These are phyloP conservation scores for Ataeniobius toweri DNA, from an alignment of 2,797 vertebrate species.

Conservation along the genomic window DNA sequence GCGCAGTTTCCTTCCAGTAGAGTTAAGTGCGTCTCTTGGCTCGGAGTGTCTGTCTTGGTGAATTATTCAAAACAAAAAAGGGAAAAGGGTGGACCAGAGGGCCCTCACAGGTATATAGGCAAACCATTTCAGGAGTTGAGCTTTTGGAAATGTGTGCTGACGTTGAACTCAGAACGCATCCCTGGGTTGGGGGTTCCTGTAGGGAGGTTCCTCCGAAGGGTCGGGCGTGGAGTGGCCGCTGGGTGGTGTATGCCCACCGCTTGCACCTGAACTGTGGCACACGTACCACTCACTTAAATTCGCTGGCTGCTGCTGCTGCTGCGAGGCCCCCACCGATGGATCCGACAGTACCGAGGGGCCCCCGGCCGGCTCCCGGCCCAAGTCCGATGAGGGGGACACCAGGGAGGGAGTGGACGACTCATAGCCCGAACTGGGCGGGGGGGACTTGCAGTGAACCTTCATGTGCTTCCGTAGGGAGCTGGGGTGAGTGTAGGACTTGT, in stretches of 20 bases:
- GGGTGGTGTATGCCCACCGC: conserved; percentile 80
- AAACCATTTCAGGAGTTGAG: conserved; percentile 32
- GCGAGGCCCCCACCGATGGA: conserved; percentile 82
- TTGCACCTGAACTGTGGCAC: conserved; percentile 88
- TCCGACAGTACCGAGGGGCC: conserved; percentile 81
- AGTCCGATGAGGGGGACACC: conserved; percentile 92
- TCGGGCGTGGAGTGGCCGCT: conserved; percentile 81
- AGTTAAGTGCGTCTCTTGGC: conserved; percentile 55
- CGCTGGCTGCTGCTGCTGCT: conserved; percentile 71
- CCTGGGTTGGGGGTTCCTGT: conserved; percentile 78
- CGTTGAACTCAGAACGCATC: conserved; percentile 73
- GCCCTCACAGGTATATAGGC: conserved; percentile 52
- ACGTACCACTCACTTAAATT: conserved; percentile 98
- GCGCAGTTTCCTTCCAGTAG: conserved; percentile 45
- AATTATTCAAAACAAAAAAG: conserved; percentile 41
- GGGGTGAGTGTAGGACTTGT: conserved; percentile 98
- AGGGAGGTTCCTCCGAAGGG: conserved; percentile 74
- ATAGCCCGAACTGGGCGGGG: conserved; percentile 94
- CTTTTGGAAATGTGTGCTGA: background rate
- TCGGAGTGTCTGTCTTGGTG: conserved; percentile 51
- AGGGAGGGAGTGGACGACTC: conserved; percentile 93
- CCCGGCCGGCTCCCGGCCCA: conserved; percentile 84
- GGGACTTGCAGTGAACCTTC: conserved; percentile 98
- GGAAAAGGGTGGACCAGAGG: conserved; percentile 25
- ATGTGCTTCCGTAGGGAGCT: conserved; percentile 98